Base-by-base conservation (phyloP, 2,113 vertebrate species). In the Brachyhypopomus occidentalis region DNA sequence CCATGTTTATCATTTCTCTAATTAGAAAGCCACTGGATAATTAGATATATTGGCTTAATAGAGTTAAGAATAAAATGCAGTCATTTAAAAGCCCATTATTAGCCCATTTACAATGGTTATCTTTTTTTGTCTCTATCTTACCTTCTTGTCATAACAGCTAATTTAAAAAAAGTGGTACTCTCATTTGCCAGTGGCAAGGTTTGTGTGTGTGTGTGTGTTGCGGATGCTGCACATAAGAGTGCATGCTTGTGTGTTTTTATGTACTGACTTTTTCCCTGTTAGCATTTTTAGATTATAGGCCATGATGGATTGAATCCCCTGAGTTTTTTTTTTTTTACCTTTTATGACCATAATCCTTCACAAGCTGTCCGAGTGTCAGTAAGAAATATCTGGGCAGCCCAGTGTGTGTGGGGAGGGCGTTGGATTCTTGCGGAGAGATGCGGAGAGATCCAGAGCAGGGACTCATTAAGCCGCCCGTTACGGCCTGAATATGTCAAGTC, bases 41-140 rank as follows among this genome's bases (percentile, higher is more conserved):
- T 84, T n/a, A 30, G 69, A 84, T 78, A 56, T 82, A 85, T 84
- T 85, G 66, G 34, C 63, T 87, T 75, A 75, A 60, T 67, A 48
- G 73, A 82, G 78, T 86, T 48, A 77, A 77, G 63, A 56, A 17
- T 84, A 77, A 62, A 80, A 73, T 62, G 17, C 63, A 70, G 79
- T 86, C 0, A 78, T 88, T 82, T 79, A 17, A 72, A 71, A 74
- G 17, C 48, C 75, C 84, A 81, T 77, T 52, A 81, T 80, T 72
- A 69, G 75, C 74, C 62, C 30, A 56, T 58, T 55, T 79, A 55
- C 66, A 66, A 34, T 30, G 23, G 22, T 52, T 27, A 30, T 56
- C 20, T 59, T 38, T 72, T 75, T 70, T 19, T 27, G 41, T 48
- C 34, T 30, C 66, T 69, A 27, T 16, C 52, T 36, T 6, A 19